Percentiles rank a stretch among this genome's conserved stretches.
phyloP scores from a whole-genome alignment of 2,888 invertebrate genomes.

The Petrolisthes cinctipes region DNA sequence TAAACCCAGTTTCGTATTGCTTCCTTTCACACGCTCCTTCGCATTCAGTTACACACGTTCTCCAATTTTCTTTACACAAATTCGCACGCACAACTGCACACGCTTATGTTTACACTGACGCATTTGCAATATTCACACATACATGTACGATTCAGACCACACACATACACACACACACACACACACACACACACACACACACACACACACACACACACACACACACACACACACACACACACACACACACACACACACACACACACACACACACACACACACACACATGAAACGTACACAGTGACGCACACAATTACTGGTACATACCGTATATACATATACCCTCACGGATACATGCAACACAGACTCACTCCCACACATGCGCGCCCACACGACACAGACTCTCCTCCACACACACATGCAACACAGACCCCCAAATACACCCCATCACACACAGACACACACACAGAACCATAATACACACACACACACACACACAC shows the following conservation, averaged over 20 bases:
- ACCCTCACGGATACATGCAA: not conserved
- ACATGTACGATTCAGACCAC: not conserved
- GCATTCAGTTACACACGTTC: too few species aligned
- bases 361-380: not conserved
- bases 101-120: too few species aligned
- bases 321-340: not conserved
- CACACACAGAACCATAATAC: slow-evolving; percentile 1
- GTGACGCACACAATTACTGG: not conserved
- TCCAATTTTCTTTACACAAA: too few species aligned
- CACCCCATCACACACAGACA: slow-evolving; percentile 1
- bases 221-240: slow-evolving; percentile 19
- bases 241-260: slow-evolving; percentile 24
- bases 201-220: slow-evolving; percentile 31
- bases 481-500: slow-evolving; percentile 13
- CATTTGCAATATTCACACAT: too few species aligned
- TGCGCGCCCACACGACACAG: too few species aligned
- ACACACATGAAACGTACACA: not conserved
- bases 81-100: too few species aligned
- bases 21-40: too few species aligned
- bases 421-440: not conserved
- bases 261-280: slow-evolving; percentile 8
- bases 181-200: slow-evolving; percentile 34
- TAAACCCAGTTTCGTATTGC: too few species aligned
- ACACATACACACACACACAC: slow-evolving; percentile 23
- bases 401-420: not conserved